phyloP scores from a whole-genome alignment of 2,888 invertebrate species.

The Mythimna pallens region DNA sequence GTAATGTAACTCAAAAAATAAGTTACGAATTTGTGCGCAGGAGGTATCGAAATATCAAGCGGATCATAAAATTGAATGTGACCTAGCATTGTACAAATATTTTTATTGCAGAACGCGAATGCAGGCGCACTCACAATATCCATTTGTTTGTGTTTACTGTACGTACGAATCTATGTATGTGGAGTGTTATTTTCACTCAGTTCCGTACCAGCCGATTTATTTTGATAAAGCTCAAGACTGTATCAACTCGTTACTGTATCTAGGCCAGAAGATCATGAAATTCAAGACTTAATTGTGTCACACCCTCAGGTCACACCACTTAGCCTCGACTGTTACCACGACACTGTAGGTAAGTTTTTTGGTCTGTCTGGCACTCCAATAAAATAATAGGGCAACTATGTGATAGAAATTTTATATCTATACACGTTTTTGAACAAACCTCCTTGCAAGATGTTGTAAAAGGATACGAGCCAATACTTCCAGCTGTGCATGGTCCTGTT shows the following conservation, averaged over 20 bases:
- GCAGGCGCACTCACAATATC: not conserved
- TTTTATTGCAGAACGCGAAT: not conserved
- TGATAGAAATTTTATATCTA: too few species aligned
- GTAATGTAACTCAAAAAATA: too few species aligned
- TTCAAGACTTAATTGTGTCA: too few species aligned
- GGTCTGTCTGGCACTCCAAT: not conserved
- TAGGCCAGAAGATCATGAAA: too few species aligned
- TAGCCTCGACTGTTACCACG: not conserved
- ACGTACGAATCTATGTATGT: not conserved
- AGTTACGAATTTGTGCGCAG: too few species aligned
- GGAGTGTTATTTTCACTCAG: not conserved
- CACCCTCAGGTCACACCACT: too few species aligned
- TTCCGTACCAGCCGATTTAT: not conserved
- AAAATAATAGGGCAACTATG: not conserved
- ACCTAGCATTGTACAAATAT: too few species aligned
- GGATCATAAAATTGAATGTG: too few species aligned
- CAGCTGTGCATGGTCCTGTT: constrained; percentile 97
- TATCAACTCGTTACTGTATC: not conserved
- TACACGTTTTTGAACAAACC: not conserved
- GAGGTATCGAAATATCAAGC: too few species aligned
- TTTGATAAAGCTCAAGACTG: not conserved
- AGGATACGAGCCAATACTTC: constrained; percentile 99
- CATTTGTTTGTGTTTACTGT: not conserved
- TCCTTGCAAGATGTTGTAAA: constrained; percentile 63
- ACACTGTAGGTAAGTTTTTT: not conserved